Evolutionary conservation across 2,113 vertebrate genomes (phyloP), one percentile per base, ranked within the genome.

Genomic region (Pandion haliaetus): DNA sequence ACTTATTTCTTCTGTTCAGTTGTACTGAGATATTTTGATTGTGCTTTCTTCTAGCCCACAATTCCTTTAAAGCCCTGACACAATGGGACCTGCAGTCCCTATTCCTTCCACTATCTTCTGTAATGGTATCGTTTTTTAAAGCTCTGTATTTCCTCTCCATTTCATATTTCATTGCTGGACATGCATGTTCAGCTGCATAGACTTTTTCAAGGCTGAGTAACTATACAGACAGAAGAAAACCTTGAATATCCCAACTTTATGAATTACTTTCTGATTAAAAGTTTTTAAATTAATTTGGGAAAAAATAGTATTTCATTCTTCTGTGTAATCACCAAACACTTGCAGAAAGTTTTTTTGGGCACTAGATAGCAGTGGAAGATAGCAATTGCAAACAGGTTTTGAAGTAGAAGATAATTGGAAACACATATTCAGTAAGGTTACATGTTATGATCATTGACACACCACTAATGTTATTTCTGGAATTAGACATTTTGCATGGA

Each of bases 291-390:
- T 2, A 74, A 38, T 9, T 55, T 52, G 16, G 9, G 32, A 6
- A 79, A 66, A 65, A 36, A 1, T 9, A 28, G 12, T 55, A 18
- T 31, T 86, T 86, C 4, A 19, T 88, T 85, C 4, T 66, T 91
- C 31, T 40, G 16, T 76, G 34, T 40, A 34, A 70, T 58, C 42
- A 50, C 13, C 34, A 63, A 78, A 45, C 17, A 34, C 47, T 76
- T 94, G 83, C 66, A 95, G 57, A 71, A 89, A 76, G 57, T 45
- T 65, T 89, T 90, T 95, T 79, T 93, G 61, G 23, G 84, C 91
- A 82, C 91, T 87, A 95, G 97, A 72, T 95, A 95, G 92, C 91
- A 93, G 61, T 91, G 81, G 57, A 93, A 86, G 86, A 76, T 69
- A 85, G 73, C 49, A 82, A 70, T 34, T 90, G 40, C 71, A 88